Evolutionary conservation across 2,113 vertebrate species (phyloP), one percentile per base, ranked within the genome.

Genomic region (Brachirus orientalis): DNA sequence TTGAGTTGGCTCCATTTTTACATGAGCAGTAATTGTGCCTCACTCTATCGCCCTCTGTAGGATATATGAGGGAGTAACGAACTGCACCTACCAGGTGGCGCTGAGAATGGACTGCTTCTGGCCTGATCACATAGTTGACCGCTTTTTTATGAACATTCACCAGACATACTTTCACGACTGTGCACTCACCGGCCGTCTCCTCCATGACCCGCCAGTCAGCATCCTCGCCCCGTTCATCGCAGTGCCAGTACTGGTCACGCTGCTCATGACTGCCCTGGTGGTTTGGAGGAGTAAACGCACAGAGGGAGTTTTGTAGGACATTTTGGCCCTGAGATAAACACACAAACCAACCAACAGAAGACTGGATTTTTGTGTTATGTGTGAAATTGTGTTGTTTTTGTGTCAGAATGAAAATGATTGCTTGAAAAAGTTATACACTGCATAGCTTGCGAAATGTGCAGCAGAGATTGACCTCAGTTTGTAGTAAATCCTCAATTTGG

Each of bases 211-310:
- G 0, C 94, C 96, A 0, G 63, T 82, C 44, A 18, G 77, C 20
- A 1, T 97, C 66, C 93, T 98, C 1, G 95, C 93, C 33, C 94
- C 95, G 7, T 95, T 98, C 86, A 94, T 97, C 6, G 75, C 89
- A 3, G 81, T 94, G 61, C 96, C 96, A 0, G 53, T 96, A n/a
- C 75, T 95, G 1, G 61, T 95, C 83, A 96, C 96, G 0, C 86
- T 98, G 69, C 91, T 97, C 3, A 88, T 96, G 92, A 96, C 95
- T 0, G 91, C 84, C 0, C 84, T 97, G 33, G 95, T 97, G 69
- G 96, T 95, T 71, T 98, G 96, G 95, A 89, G 94, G 66, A 96
- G 95, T 88, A 95, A 97, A 72, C 91, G 75, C 76, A 92, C 93
- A 0, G 93, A 96, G 69, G 94, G 95, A 41, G 85, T 96, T 1